Conservation (phyloP, 35 echinoderm and acorn worm species). For the Apostichopus parvimensis region DNA sequence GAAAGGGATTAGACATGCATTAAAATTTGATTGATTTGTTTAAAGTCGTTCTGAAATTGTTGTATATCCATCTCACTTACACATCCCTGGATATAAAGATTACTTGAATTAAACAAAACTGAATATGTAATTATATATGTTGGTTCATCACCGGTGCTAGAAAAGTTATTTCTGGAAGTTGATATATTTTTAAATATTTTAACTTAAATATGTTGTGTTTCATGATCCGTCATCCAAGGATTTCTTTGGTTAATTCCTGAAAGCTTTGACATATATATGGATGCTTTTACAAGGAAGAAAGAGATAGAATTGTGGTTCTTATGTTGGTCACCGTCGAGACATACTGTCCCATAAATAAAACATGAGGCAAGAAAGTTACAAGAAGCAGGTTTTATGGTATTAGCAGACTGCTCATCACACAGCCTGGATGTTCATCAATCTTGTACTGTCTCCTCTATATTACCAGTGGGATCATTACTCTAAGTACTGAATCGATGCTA, state of each 20-base stretch:
- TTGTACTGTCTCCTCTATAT: not conserved
- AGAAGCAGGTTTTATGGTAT: not conserved
- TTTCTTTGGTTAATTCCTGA: not conserved
- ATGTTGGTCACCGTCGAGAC: constrained; percentile 15
- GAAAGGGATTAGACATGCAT: no score
- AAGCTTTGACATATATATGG: not conserved
- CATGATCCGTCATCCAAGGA: not conserved
- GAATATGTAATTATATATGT: no score
- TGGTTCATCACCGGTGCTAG: no score
- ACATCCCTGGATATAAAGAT: no score
- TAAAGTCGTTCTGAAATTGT: no score
- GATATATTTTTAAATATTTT: no score
- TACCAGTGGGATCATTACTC: no score
- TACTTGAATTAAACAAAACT: no score
- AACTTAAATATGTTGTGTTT: not conserved
- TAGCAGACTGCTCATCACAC: not conserved
- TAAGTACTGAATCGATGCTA: no score
- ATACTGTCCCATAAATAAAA: constrained; percentile 44
- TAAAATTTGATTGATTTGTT: no score
- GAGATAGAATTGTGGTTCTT: not conserved
- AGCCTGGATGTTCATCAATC: not conserved
- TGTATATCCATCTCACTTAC: no score
- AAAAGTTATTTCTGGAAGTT: no score
- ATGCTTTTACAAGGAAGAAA: not conserved
- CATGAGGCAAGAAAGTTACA: constrained; percentile 17